phyloP scores from a whole-genome alignment of 2,797 vertebrate species.

The Caiman crocodilus region DNA sequence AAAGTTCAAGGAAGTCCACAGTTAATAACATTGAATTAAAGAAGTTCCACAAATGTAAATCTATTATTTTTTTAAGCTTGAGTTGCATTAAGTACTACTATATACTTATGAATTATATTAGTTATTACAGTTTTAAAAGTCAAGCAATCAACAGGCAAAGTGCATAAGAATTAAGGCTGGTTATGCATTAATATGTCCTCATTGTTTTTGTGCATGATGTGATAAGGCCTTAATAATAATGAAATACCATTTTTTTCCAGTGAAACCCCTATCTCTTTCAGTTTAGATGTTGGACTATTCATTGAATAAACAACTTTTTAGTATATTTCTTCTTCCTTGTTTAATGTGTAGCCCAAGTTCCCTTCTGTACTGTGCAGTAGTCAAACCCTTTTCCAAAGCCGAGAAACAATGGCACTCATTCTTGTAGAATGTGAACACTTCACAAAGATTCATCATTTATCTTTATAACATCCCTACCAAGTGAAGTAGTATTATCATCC shows the following conservation, averaged over 20 bases:
- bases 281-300: background rate
- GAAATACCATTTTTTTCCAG: background rate
- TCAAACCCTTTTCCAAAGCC: background rate
- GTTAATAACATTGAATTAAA: conserved; percentile 32
- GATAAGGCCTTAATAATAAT: background rate
- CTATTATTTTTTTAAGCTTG: background rate
- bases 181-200: background rate
- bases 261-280: background rate
- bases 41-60: background rate
- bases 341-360: too few species aligned
- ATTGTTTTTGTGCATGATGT: background rate
- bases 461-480: background rate
- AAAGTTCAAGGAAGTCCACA: conserved; percentile 24
- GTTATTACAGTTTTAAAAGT: background rate
- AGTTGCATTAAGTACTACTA: background rate
- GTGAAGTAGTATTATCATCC: background rate
- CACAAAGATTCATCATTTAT: background rate
- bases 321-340: background rate
- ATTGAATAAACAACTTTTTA: background rate
- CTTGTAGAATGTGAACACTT: background rate
- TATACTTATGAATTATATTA: background rate
- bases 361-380: background rate
- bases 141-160: background rate
- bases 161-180: background rate
- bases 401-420: background rate